A percentile compares a stretch with the other conserved stretches of the same genome.
Evolutionary conservation across 2,888 invertebrate species (phyloP).

Genomic region (Diarsia mendica): DNA sequence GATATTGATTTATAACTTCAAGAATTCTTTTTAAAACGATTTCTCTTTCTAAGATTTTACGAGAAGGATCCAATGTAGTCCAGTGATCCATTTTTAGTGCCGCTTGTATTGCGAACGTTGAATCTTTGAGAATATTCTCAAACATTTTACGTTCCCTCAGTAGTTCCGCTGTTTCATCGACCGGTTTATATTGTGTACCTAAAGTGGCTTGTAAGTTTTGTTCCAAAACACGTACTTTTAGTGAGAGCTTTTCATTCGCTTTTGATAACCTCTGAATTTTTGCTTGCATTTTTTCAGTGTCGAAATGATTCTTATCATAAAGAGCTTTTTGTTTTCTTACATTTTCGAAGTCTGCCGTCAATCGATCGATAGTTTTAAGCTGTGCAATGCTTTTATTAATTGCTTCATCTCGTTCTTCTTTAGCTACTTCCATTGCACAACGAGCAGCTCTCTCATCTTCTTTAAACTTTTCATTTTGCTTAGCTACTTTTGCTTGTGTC

Average conservation of each 20-base stretch:
- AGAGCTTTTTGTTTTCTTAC: constrained; percentile 85
- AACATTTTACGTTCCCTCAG: constrained; percentile 90
- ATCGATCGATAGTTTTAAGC: constrained; percentile 91
- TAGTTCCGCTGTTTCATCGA: constrained; percentile 84
- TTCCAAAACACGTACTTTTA: constrained; percentile 79
- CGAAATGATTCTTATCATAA: constrained; percentile 81
- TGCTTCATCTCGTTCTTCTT: constrained; percentile 92
- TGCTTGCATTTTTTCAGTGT: constrained; percentile 80
- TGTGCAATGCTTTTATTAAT: constrained; percentile 91
- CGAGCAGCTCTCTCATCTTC: constrained; percentile 89
- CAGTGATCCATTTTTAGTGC: constrained; percentile 89
- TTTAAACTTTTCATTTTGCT: constrained; percentile 91
- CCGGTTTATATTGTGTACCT: constrained; percentile 85
- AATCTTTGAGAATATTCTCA: constrained; percentile 90
- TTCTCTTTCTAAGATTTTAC: constrained; percentile 86
- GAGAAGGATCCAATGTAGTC: constrained; percentile 78
- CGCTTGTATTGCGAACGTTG: constrained; percentile 90
- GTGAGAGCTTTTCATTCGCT: constrained; percentile 84
- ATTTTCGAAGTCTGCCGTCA: constrained; percentile 90
- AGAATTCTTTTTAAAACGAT: constrained; percentile 90
- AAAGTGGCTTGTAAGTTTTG: constrained; percentile 78
- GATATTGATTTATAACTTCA: constrained; percentile 84
- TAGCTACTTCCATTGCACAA: constrained; percentile 90
- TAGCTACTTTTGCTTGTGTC: constrained; percentile 91
- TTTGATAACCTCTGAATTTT: constrained; percentile 81